Evolutionary conservation across 1,140 invertebrate genomes (phyloP).

Genomic region (Caenorhabditis remanei): DNA sequence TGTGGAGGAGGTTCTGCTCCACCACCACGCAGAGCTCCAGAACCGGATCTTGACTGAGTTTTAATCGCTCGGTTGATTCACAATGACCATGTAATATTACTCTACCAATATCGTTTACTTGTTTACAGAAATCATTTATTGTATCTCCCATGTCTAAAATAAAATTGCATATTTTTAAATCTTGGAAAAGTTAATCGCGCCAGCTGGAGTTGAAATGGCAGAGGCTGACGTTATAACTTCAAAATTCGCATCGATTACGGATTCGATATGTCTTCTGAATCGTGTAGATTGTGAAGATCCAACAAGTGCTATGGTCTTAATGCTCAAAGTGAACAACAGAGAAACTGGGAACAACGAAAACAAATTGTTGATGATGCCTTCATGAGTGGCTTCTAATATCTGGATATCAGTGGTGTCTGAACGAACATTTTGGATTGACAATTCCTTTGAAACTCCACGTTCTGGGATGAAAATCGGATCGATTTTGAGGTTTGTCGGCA

Average conservation of each 20-base stretch:
- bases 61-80: not conserved
- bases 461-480: slow-evolving; percentile 36
- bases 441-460: not conserved
- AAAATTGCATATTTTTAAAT: not conserved
- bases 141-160: not conserved
- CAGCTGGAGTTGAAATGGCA: not conserved
- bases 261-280: not conserved
- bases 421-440: not conserved
- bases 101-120: slow-evolving; percentile 18
- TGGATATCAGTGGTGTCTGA: not conserved
- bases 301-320: not conserved
- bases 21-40: slow-evolving; percentile 35
- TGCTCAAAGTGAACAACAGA: not conserved
- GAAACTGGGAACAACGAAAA: not conserved
- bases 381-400: slow-evolving; percentile 4
- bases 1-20: slow-evolving; percentile 32
- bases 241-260: not conserved
- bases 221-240: not conserved
- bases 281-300: slow-evolving; percentile 8
- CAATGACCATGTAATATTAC: not conserved
- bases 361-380: slow-evolving; percentile 9
- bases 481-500: not conserved
- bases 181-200: not conserved
- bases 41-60: slow-evolving; percentile 33
- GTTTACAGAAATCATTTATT: slow-evolving; percentile 32